These are phyloP conservation scores for Enteromius thamalakanensis DNA, from an alignment of 2,797 vertebrate genomes.

Conservation along the genomic window DNA sequence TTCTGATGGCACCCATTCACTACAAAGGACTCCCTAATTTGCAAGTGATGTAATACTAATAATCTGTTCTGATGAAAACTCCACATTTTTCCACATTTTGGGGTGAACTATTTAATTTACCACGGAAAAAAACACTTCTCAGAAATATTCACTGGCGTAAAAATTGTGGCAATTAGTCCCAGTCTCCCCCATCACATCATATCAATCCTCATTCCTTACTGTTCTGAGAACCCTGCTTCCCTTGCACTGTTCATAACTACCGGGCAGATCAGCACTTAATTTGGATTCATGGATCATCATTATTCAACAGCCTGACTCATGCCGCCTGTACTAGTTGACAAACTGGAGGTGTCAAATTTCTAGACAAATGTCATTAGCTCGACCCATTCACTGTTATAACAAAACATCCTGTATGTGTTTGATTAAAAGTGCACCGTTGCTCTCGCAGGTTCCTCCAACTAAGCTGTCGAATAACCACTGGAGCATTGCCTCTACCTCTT, in stretches of 20 bases:
- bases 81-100: neutral
- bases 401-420: constrained; percentile 50
- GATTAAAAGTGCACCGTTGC: constrained; percentile 51
- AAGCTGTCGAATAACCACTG: constrained; percentile 31
- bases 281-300: constrained; percentile 52
- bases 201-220: constrained; percentile 17
- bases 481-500: constrained; percentile 41
- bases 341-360: constrained; percentile 54
- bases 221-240: neutral
- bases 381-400: constrained; percentile 42
- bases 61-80: neutral
- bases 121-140: neutral
- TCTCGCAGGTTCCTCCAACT: constrained; percentile 41
- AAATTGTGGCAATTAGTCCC: constrained; percentile 12
- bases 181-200: constrained; percentile 5
- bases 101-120: neutral
- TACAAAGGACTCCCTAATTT: neutral
- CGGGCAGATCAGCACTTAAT: constrained; percentile 29
- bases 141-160: constrained; percentile 2
- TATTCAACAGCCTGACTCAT: constrained; percentile 44
- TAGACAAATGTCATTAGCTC: constrained; percentile 59
- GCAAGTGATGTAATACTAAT: neutral
- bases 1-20: neutral
- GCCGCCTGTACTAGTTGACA: constrained; percentile 53
- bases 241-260: constrained; percentile 20